phyloP scores from a whole-genome alignment of 2,113 vertebrate genomes.

The Xiphophorus couchianus region DNA sequence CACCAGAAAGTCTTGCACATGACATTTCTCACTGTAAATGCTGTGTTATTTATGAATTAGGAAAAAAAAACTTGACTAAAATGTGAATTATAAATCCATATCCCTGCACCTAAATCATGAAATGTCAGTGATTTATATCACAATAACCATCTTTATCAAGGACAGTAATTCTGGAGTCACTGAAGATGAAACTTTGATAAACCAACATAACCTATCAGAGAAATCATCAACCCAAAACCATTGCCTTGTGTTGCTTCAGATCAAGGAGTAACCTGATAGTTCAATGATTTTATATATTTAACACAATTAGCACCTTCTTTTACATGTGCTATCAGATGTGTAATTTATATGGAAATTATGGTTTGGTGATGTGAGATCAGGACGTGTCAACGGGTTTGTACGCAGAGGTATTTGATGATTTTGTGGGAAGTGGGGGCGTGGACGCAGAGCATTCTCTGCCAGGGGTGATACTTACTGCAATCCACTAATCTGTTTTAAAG shows the following conservation, averaged over 20 bases:
- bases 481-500: slow-evolving; percentile 67
- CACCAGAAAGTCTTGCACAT: no score
- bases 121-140: no score
- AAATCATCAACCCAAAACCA: background rate
- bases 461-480: slow-evolving; percentile 46
- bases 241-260: background rate
- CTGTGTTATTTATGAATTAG: no score
- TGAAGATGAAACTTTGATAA: background rate
- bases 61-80: no score
- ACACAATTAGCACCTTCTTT: background rate
- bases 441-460: slow-evolving; percentile 52
- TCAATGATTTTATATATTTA: background rate
- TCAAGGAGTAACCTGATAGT: background rate
- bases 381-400: slow-evolving; percentile 27
- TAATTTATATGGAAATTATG: slow-evolving; percentile 5
- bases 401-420: slow-evolving; percentile 45
- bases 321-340: background rate
- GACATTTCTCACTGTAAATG: no score
- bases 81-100: no score
- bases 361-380: background rate
- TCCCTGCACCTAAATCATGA: no score
- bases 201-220: background rate
- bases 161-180: background rate
- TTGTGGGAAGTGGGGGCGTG: slow-evolving; percentile 34
- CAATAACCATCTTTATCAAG: no score